Conservation (phyloP, 2,888 invertebrate species). For the Nomada fabriciana region DNA sequence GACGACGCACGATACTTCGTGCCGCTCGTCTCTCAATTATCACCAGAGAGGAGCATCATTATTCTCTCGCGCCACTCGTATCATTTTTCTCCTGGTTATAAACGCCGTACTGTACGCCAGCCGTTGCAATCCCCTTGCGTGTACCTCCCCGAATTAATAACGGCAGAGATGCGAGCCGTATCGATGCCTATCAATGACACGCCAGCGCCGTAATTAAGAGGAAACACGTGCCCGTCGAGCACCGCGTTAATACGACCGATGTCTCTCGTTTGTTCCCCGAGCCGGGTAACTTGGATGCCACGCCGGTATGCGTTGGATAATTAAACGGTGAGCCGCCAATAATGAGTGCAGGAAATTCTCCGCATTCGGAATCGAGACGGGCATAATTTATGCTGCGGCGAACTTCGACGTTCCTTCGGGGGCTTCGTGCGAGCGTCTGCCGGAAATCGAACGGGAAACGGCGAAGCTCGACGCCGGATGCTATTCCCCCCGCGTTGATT, state of each 20-base stretch:
- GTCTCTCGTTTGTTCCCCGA: slow-evolving; percentile 62
- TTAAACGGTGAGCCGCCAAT: slow-evolving; percentile 64
- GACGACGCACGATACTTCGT: too few relatives aligned
- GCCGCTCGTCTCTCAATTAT: too few relatives aligned
- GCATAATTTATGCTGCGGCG: slow-evolving; percentile 52
- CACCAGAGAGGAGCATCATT: too few relatives aligned
- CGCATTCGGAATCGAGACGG: slow-evolving; percentile 58
- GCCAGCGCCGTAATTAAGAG: too few relatives aligned
- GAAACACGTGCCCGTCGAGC: too few relatives aligned
- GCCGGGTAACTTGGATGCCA: slow-evolving; percentile 50
- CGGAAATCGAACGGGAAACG: slow-evolving; percentile 1
- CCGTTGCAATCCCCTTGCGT: too few relatives aligned
- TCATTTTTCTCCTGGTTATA: too few relatives aligned
- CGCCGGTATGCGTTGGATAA: slow-evolving; percentile 56
- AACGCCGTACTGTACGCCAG: too few relatives aligned
- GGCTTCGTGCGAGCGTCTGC: not conserved
- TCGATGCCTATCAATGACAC: too few relatives aligned
- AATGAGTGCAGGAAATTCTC: slow-evolving; percentile 56
- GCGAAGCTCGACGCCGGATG: slow-evolving; percentile 1
- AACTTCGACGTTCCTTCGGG: slow-evolving; percentile 28
- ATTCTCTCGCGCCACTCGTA: too few relatives aligned
- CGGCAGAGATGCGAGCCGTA: too few relatives aligned
- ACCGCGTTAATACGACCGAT: slow-evolving; percentile 51
- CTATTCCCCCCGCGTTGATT: not conserved
- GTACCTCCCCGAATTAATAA: too few relatives aligned